A percentile compares a stretch with the other conserved stretches of the same genome.
Conservation (phyloP, 1,140 invertebrate species). For the Drosophila albomicans region DNA sequence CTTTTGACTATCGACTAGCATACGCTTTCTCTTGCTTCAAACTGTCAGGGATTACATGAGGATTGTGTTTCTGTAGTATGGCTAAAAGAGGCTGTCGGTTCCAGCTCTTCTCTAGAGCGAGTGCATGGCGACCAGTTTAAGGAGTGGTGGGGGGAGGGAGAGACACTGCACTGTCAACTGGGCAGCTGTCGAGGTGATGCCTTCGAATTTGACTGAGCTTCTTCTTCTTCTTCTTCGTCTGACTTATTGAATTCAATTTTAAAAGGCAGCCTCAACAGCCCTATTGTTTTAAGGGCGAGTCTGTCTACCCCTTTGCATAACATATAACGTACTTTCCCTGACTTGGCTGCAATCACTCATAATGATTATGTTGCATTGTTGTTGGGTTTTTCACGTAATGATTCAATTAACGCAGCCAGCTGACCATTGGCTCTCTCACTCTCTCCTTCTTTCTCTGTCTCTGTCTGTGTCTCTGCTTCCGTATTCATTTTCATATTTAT, state of each 20-base stretch:
- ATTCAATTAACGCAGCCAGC: conserved; percentile 58
- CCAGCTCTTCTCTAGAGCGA: conserved; percentile 15
- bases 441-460: not conserved
- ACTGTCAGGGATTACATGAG: conserved; percentile 59
- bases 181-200: conserved; percentile 42
- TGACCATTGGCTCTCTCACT: conserved; percentile 36
- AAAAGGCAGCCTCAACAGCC: conserved; percentile 18
- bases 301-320: conserved; percentile 3
- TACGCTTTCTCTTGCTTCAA: conserved; percentile 25
- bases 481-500: conserved; percentile 20
- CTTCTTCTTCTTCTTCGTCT: not conserved
- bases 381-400: conserved; percentile 39
- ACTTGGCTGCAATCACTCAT: conserved; percentile 40
- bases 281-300: conserved; percentile 47
- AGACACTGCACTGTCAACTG: conserved; percentile 15
- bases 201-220: conserved; percentile 26
- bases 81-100: conserved; percentile 46
- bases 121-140: conserved; percentile 27
- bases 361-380: conserved; percentile 58
- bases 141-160: not conserved
- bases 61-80: conserved; percentile 29
- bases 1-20: conserved; percentile 25
- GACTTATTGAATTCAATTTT: conserved; percentile 57
- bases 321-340: not conserved
- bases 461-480: not conserved